A percentile compares a stretch with the other conserved stretches of the same genome.
These are phyloP conservation scores for Aviceda subcristata DNA, from an alignment of 2,113 vertebrate genomes.

Conservation along the genomic window DNA sequence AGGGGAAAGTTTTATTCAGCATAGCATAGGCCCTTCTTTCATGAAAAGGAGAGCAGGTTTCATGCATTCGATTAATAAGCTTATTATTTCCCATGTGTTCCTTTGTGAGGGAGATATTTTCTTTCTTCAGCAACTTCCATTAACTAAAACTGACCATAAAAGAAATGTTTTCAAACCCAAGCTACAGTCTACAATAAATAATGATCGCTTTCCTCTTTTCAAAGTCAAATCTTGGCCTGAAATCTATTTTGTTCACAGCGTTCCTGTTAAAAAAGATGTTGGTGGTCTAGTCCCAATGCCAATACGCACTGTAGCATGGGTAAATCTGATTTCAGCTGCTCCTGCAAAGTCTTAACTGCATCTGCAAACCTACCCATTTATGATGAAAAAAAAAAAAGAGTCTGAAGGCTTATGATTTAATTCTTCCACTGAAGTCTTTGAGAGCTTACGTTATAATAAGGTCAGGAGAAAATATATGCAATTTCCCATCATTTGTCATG, in stretches of 20 bases:
- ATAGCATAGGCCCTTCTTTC: constrained; percentile 55
- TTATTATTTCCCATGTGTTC: constrained; percentile 63
- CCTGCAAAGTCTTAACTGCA: constrained; percentile 20
- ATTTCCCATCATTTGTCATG: constrained; percentile 66
- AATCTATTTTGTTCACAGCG: constrained; percentile 47
- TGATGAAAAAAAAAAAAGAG: neutral
- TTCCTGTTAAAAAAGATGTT: constrained; percentile 61
- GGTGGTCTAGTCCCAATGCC: constrained; percentile 67
- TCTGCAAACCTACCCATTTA: constrained; percentile 30
- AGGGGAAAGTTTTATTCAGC: constrained; percentile 52
- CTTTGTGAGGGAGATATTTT: constrained; percentile 56
- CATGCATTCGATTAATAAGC: constrained; percentile 56
- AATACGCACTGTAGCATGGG: constrained; percentile 1
- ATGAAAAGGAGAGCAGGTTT: constrained; percentile 45
- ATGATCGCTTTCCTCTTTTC: constrained; percentile 31
- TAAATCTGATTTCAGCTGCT: constrained; percentile 59
- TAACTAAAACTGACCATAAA: constrained; percentile 65
- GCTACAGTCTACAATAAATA: constrained; percentile 62
- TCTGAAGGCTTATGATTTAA: constrained; percentile 32
- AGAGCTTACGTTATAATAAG: constrained; percentile 14
- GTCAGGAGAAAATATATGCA: constrained; percentile 57
- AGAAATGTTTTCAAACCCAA: constrained; percentile 64
- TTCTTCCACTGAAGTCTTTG: constrained; percentile 42
- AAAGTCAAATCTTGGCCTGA: constrained; percentile 20
- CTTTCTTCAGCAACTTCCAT: constrained; percentile 68